Evolutionary conservation across 2,113 vertebrate genomes (phyloP).

Genomic region (Seriola dumerili): DNA sequence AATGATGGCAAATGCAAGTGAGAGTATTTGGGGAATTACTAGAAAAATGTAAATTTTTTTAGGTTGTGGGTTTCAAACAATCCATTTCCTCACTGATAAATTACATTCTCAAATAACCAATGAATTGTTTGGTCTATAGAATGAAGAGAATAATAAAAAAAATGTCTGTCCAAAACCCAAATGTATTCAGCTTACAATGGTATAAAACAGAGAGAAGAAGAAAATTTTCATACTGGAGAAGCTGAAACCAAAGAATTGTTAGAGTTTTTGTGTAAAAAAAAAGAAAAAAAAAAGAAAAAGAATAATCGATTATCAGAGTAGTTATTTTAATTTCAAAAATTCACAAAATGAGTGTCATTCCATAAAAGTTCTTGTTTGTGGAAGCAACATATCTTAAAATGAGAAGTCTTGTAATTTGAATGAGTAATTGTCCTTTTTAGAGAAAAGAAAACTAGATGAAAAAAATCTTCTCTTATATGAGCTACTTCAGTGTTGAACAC

Average conservation of each 20-base stretch:
- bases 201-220: background rate
- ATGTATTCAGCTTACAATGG: background rate
- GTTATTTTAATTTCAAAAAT: background rate
- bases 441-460: conserved; percentile 12
- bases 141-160: background rate
- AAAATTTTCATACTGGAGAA: background rate
- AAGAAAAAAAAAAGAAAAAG: background rate
- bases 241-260: background rate
- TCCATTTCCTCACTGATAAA: background rate
- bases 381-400: background rate
- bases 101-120: background rate
- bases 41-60: background rate
- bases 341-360: background rate
- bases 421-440: background rate
- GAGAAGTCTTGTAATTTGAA: background rate
- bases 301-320: background rate
- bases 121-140: background rate
- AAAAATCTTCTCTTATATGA: conserved; percentile 17
- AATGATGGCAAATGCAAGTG: background rate
- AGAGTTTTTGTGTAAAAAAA: background rate
- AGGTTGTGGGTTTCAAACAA: conserved; percentile 1
- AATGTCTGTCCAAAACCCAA: background rate
- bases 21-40: background rate
- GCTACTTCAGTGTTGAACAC: background rate
- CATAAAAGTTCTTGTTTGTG: background rate